Percentiles rank a stretch among this genome's conserved stretches.
Conservation (phyloP, 2,797 vertebrate species). For the Macrochelys suwanniensis region DNA sequence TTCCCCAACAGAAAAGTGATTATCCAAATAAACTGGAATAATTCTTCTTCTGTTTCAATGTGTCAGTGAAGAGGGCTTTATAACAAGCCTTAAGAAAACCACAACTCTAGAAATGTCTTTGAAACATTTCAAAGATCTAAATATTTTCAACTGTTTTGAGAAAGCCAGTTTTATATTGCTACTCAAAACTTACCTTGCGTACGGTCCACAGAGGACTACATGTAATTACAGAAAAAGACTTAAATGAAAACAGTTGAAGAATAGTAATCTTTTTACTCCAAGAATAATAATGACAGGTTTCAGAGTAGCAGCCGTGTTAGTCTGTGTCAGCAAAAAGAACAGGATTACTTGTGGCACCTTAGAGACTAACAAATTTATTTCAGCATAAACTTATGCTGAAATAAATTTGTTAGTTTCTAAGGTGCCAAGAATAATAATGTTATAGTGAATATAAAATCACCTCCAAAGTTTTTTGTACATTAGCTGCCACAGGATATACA, state of each 20-base stretch:
- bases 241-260: neutral
- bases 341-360: too few relatives aligned
- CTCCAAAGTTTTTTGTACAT: neutral
- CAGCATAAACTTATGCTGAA: too few relatives aligned
- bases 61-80: neutral
- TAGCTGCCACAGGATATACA: neutral
- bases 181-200: slow-evolving; percentile 47
- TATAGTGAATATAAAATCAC: neutral
- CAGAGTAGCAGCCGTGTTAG: too few relatives aligned
- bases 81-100: rapidly evolving
- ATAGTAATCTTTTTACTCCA: neutral
- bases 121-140: neutral
- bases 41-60: neutral
- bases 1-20: rapidly evolving
- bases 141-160: neutral
- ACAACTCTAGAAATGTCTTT: rapidly evolving
- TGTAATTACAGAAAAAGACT: neutral
- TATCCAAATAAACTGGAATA: neutral
- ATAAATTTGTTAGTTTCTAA: too few relatives aligned
- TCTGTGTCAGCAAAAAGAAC: too few relatives aligned
- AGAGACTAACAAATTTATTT: too few relatives aligned
- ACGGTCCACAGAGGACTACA: rapidly evolving
- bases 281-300: neutral
- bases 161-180: rapidly evolving
- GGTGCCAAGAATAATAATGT: too few relatives aligned